Conservation (phyloP, 35 echinoderm and acorn worm species). For the Apostichopus parvimensis region DNA sequence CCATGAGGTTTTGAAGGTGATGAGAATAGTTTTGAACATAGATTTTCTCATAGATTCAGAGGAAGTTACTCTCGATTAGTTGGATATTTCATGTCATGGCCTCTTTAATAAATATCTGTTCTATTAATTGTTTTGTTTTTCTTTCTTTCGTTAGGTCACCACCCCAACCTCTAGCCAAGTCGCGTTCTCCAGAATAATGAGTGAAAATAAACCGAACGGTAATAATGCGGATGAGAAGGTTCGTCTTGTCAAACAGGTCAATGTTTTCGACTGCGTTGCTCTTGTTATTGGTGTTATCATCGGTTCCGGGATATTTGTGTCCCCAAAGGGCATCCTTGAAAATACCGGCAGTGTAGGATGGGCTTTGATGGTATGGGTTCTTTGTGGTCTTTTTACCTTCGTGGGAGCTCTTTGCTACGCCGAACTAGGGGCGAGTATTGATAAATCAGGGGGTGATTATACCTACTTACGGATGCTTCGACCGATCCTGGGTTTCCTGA, state of each 20-base stretch:
- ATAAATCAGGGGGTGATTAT: slow-evolving; percentile 82
- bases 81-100: no score
- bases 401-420: slow-evolving; percentile 77
- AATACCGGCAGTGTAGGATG: slow-evolving; percentile 70
- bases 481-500: slow-evolving; percentile 62
- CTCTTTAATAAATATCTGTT: no score
- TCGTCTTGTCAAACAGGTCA: slow-evolving; percentile 51
- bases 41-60: no score
- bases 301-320: slow-evolving; percentile 89
- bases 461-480: slow-evolving; percentile 62
- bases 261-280: slow-evolving; percentile 59
- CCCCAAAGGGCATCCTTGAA: slow-evolving; percentile 67
- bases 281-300: slow-evolving; percentile 72
- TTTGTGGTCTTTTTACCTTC: slow-evolving; percentile 68
- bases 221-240: not conserved
- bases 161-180: no score
- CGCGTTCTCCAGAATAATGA: not conserved
- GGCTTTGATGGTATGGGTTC: slow-evolving; percentile 65
- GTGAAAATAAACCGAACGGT: not conserved
- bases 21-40: no score
- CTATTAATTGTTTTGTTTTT: no score
- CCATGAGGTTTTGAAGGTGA: no score
- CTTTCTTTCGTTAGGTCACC: no score
- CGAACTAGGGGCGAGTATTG: slow-evolving; percentile 71
- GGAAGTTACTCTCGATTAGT: no score